A percentile compares a stretch with the other conserved stretches of the same genome.
Conservation (phyloP, 2,113 vertebrate genomes). For the Thamnophis sirtalis region DNA sequence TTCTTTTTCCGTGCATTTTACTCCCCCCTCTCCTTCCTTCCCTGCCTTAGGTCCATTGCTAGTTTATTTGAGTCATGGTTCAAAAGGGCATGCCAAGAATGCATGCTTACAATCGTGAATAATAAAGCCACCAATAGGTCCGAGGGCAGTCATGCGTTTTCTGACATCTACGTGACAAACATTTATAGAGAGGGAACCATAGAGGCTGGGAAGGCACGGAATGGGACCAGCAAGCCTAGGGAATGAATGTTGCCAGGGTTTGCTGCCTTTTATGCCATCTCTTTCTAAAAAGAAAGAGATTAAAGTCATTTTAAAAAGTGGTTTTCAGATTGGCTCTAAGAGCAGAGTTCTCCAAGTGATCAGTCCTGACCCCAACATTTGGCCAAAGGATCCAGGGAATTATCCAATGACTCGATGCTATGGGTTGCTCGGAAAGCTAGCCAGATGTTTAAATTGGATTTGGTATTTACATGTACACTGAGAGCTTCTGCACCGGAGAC, state of each 20-base stretch:
- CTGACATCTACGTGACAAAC: conserved; percentile 3
- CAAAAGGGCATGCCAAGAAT: conserved; percentile 4
- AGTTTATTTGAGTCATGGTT: background rate
- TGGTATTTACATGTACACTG: background rate
- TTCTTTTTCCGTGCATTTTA: conserved; percentile 3
- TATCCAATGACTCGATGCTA: background rate
- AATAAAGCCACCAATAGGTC: conserved; percentile 12
- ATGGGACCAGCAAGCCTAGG: background rate
- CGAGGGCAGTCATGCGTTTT: background rate
- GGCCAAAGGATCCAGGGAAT: background rate
- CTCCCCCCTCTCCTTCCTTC: too few species aligned
- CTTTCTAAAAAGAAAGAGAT: conserved; percentile 19
- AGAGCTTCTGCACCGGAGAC: too few species aligned
- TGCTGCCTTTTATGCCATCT: conserved; percentile 1
- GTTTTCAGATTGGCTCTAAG: background rate
- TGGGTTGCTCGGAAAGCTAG: background rate
- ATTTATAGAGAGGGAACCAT: background rate
- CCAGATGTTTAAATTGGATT: background rate
- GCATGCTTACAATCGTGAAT: background rate
- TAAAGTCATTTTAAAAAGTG: background rate
- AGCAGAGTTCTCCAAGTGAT: background rate
- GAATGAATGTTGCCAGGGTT: background rate
- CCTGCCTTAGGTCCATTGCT: conserved; percentile 3
- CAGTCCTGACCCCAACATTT: background rate
- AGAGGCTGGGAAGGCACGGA: background rate